phyloP scores from a whole-genome alignment of 2,797 vertebrate genomes.

The Notolabrus celidotus region DNA sequence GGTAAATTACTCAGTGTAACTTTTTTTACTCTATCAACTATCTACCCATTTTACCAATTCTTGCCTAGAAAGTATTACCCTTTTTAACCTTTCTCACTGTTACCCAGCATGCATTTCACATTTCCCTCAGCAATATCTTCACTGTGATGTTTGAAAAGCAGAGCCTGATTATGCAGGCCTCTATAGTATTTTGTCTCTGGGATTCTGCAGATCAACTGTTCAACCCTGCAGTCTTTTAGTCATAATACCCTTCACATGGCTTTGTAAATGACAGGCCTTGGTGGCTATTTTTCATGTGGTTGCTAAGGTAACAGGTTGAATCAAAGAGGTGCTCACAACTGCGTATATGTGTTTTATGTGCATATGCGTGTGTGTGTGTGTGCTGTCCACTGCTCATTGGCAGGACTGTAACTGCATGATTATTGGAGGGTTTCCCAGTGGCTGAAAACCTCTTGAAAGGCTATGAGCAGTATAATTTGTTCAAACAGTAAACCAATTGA shows the following conservation, averaged over 20 bases:
- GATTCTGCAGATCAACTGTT: conserved; percentile 39
- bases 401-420: conserved; percentile 52
- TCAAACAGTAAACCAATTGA: conserved; percentile 63
- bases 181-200: not conserved
- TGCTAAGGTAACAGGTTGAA: conserved; percentile 82
- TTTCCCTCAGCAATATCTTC: too few species aligned
- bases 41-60: too few species aligned
- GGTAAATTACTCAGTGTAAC: too few species aligned
- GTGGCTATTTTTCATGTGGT: conserved; percentile 79
- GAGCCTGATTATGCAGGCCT: not conserved
- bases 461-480: conserved; percentile 63
- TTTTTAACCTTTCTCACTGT: too few species aligned
- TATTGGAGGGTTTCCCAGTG: conserved; percentile 61
- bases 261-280: conserved; percentile 64
- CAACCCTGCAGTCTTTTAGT: conserved; percentile 37
- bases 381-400: conserved; percentile 25
- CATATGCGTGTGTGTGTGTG: conserved; percentile 2
- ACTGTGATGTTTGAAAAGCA: too few species aligned
- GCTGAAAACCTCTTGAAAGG: conserved; percentile 63
- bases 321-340: conserved; percentile 53
- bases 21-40: too few species aligned
- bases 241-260: conserved; percentile 43
- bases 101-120: too few species aligned
- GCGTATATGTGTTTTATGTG: conserved; percentile 16
- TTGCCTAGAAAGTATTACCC: too few species aligned